Evolutionary conservation across 2,797 vertebrate genomes (phyloP), one percentile per base, ranked within the genome.

Genomic region (Hypotaenidia okinawae): DNA sequence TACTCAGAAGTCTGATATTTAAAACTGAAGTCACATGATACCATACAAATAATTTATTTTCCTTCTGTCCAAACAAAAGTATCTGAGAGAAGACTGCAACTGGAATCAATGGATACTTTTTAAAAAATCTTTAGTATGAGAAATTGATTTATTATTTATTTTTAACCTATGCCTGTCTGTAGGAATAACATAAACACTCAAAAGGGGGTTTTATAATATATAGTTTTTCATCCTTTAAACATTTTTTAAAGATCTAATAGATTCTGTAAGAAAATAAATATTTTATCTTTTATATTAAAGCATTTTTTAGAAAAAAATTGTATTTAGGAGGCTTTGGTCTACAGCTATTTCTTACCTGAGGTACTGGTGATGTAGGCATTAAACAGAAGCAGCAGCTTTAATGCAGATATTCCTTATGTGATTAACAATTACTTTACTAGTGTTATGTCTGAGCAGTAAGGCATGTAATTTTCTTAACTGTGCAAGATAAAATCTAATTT

Each of bases 401-500:
- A 83, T 84, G 69, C 58, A 78, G 58, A 49, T 81, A 81, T n/a
- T 94, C 72, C 87, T 95, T 32, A 49, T 64, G 28, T 88, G 83
- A 67, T 86, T 90, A 69, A 91, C 76, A 75, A 66, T 94, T 87
- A 59, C 39, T 83, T 18, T 80, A 21, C 51, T 47, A 58, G 77
- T 78, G 68, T 84, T 90, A 78, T 39, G 37, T 68, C 62, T 95
- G 69, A 88, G 45, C 69, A 74, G 57, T 52, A 47, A 54, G 64
- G 57, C 39, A 47, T 51, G 77, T 19, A 0, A 74, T 91, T 89
- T 89, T 72, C 85, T 72, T 62, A 58, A 91, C 84, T 30, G 25
- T 86, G 67, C 5, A 90, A 88, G 83, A 81, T 84, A 61, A 89
- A 93, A 73, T 78, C 25, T 87, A 37, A 54, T 92, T 80, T 72